Evolutionary conservation across 2,797 vertebrate species (phyloP).

Genomic region (Spea hammondii): DNA sequence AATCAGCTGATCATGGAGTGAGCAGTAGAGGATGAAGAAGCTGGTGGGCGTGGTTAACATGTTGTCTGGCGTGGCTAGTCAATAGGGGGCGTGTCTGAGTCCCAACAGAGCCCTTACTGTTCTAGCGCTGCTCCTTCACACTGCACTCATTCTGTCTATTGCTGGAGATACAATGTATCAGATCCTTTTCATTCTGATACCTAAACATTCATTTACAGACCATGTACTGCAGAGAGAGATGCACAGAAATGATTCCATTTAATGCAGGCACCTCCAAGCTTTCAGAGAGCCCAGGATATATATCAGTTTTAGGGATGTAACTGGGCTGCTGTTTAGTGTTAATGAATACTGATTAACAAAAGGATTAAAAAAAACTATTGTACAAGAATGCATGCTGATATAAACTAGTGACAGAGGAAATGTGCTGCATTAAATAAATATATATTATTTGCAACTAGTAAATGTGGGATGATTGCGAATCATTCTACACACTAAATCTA

Average conservation of each 20-base stretch:
- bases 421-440: background rate
- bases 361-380: slow-evolving; percentile 15
- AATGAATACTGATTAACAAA: slow-evolving; percentile 45
- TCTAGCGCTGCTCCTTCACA: slow-evolving; percentile 4
- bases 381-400: background rate
- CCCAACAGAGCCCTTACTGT: slow-evolving; percentile 44
- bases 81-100: slow-evolving; percentile 17
- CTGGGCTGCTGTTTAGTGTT: slow-evolving; percentile 27
- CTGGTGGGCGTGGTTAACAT: slow-evolving; percentile 14
- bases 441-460: background rate
- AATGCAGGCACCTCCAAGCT: background rate
- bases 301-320: slow-evolving; percentile 37
- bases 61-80: background rate
- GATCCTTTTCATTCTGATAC: background rate
- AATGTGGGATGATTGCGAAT: slow-evolving; percentile 9
- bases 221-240: background rate
- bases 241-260: background rate
- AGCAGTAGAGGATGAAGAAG: slow-evolving; percentile 18
- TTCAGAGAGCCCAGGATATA: background rate
- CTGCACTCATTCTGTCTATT: slow-evolving; percentile 36
- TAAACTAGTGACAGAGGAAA: background rate
- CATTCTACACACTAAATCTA: slow-evolving; percentile 30
- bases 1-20: slow-evolving; percentile 3
- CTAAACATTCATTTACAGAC: background rate
- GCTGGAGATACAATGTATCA: slow-evolving; percentile 24